Conservation (phyloP, 2,113 vertebrate genomes). For the Neofelis nebulosa region DNA sequence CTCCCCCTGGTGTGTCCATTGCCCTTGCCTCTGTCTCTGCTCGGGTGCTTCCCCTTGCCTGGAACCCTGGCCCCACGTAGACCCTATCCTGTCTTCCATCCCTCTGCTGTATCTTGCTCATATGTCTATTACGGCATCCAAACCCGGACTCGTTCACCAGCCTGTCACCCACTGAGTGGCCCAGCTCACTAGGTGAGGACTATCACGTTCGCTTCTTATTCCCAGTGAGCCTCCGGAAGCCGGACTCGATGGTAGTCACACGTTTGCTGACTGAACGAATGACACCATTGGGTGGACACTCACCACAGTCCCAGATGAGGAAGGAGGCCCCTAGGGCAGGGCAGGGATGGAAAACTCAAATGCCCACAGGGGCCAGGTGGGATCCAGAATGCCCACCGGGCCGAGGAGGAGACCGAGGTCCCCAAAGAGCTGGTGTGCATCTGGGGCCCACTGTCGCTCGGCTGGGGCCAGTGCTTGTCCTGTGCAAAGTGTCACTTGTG, state of each 20-base stretch:
- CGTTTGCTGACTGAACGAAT: neutral
- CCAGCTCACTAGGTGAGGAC: no score
- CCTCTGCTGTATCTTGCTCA: fast-evolving
- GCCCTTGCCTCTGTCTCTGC: neutral
- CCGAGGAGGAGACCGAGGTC: fast-evolving
- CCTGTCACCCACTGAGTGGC: fast-evolving
- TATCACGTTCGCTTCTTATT: neutral
- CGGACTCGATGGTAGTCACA: neutral
- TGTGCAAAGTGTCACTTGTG: no score
- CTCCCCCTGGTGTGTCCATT: no score
- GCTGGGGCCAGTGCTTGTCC: neutral
- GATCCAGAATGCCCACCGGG: neutral
- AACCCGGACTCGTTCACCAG: no score
- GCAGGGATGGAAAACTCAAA: neutral
- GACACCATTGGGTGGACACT: no score
- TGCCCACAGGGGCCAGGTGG: neutral
- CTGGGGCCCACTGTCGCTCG: neutral
- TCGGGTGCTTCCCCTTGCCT: neutral
- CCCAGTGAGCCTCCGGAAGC: neutral
- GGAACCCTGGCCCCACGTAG: no score
- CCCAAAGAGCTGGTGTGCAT: no score
- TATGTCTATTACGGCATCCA: neutral
- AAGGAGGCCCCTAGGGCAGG: neutral
- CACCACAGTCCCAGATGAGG: neutral
- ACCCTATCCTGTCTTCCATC: no score